Percentiles rank a stretch among this genome's conserved stretches.
phyloP scores from a whole-genome alignment of 2,113 vertebrate species.

The Puntigrus tetrazona region DNA sequence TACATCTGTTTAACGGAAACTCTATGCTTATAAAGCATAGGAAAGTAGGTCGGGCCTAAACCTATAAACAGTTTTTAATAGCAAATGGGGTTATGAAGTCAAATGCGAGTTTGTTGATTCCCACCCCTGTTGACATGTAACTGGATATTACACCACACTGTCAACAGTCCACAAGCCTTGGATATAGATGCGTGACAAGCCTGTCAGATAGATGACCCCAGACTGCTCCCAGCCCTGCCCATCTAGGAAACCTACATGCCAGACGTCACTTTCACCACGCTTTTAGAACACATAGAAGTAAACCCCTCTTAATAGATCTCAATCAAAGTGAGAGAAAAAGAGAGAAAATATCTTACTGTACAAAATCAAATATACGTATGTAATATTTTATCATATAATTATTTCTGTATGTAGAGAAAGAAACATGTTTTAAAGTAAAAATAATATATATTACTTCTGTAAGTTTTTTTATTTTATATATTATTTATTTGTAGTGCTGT shows the following conservation, averaged over 20 bases:
- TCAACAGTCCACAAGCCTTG: constrained; percentile 37
- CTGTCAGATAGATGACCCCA: constrained; percentile 16
- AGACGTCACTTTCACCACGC: neutral
- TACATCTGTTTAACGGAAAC: neutral
- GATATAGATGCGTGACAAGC: constrained; percentile 8
- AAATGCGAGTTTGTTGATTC: constrained; percentile 44
- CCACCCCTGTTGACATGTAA: constrained; percentile 58
- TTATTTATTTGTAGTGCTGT: no score
- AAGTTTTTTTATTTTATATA: no score
- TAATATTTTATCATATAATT: no score
- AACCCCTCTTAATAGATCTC: neutral
- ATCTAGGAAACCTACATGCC: constrained; percentile 46
- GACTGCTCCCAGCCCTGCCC: constrained; percentile 17
- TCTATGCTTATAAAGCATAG: neutral
- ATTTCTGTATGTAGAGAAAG: no score
- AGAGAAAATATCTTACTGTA: neutral
- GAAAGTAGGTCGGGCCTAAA: neutral
- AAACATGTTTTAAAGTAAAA: neutral
- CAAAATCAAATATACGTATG: no score
- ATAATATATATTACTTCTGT: neutral
- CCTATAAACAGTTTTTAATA: constrained; percentile 15
- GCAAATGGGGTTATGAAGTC: neutral
- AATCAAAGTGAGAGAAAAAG: no score
- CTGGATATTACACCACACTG: constrained; percentile 34
- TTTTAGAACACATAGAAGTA: constrained; percentile 48